These are phyloP conservation scores for Diorhabda elongata DNA, from an alignment of 1,140 invertebrate genomes.

Conservation along the genomic window DNA sequence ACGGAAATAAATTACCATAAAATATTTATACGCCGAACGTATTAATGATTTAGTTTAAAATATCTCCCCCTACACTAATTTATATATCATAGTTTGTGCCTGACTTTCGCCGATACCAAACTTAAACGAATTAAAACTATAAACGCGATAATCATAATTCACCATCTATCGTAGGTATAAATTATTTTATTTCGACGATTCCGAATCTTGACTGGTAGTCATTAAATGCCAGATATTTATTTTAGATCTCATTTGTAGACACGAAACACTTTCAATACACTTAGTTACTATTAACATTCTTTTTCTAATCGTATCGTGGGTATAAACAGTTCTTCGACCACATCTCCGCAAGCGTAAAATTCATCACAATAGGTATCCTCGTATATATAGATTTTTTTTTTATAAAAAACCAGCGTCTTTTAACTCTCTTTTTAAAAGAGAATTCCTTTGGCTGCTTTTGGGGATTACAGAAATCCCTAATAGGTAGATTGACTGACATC, in stretches of 20 bases:
- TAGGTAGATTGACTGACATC: no score
- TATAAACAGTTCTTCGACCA: no score
- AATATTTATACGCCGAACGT: slow-evolving; percentile 15
- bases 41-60: slow-evolving; percentile 33
- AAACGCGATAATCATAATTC: slow-evolving; percentile 31
- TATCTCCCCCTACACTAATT: slow-evolving; percentile 28
- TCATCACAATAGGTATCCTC: no score
- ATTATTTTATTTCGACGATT: slow-evolving; percentile 30
- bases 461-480: no score
- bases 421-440: no score
- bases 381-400: no score
- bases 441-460: no score
- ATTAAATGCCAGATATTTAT: slow-evolving; percentile 19
- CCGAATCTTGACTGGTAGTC: slow-evolving; percentile 25
- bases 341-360: no score
- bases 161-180: slow-evolving; percentile 30
- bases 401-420: no score
- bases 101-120: slow-evolving; percentile 34
- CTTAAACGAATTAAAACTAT: slow-evolving; percentile 34
- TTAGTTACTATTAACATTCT: no score
- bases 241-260: slow-evolving; percentile 1
- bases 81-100: slow-evolving; percentile 28
- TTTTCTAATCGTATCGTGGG: no score
- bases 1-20: slow-evolving; percentile 19
- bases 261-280: neutral